Percentiles rank a stretch among this genome's conserved stretches.
These are phyloP conservation scores for Diachrysia chrysitis DNA, from an alignment of 2,888 invertebrate genomes.

Conservation along the genomic window DNA sequence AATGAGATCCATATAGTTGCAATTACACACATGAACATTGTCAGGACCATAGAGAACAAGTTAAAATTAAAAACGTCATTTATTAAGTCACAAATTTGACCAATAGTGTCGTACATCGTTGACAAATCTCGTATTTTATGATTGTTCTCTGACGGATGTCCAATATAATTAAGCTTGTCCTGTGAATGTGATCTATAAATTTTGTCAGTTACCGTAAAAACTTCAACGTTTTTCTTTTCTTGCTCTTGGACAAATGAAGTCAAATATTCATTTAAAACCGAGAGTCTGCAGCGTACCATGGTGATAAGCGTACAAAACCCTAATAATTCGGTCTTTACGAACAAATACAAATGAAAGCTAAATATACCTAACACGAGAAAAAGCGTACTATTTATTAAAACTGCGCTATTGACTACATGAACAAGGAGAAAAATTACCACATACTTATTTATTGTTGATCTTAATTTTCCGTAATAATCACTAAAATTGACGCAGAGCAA, in stretches of 20 bases:
- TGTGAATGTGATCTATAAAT: conserved; percentile 43
- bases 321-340: conserved; percentile 69
- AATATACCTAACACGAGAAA: conserved; percentile 16
- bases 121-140: conserved; percentile 71
- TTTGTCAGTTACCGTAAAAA: conserved; percentile 60
- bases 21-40: conserved; percentile 70
- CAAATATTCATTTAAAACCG: conserved; percentile 67
- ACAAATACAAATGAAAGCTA: conserved; percentile 53
- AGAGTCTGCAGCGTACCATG: conserved; percentile 65
- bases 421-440: conserved; percentile 46
- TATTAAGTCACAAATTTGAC: conserved; percentile 65
- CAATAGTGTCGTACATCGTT: conserved; percentile 68
- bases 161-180: conserved; percentile 60
- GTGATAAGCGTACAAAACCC: conserved; percentile 65
- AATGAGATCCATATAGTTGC: conserved; percentile 71
- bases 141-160: conserved; percentile 59
- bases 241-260: conserved; percentile 63
- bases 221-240: conserved; percentile 44
- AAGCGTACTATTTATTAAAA: conserved; percentile 6
- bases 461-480: conserved; percentile 60
- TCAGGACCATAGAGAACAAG: conserved; percentile 72
- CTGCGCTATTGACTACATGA: conserved; percentile 41
- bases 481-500: conserved; percentile 55
- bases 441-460: conserved; percentile 42
- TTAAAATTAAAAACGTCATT: conserved; percentile 73